These are phyloP conservation scores for Melopsittacus undulatus DNA, from an alignment of 2,797 vertebrate species.

Conservation along the genomic window DNA sequence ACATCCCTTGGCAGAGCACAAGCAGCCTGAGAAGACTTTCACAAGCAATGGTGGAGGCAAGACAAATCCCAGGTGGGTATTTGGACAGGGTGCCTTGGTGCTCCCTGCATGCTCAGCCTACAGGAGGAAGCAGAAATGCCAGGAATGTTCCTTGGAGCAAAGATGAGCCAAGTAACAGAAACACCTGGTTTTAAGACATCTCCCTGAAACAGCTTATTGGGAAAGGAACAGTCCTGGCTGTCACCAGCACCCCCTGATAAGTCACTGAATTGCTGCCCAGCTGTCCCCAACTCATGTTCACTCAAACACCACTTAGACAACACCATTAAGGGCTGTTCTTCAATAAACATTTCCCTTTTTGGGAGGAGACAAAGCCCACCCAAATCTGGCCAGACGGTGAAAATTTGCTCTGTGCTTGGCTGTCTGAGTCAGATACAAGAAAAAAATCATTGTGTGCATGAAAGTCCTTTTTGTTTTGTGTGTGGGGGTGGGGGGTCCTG, in stretches of 20 bases:
- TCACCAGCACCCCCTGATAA: not conserved
- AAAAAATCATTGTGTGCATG: not conserved
- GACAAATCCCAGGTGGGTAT: not conserved
- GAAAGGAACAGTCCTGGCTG: not conserved
- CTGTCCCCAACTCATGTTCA: not conserved
- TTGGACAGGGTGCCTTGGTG: not conserved
- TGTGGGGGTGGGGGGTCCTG: not conserved
- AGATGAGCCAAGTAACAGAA: not conserved
- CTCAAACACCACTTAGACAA: not conserved
- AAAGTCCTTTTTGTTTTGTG: constrained; percentile 42
- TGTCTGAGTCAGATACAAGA: constrained; percentile 9
- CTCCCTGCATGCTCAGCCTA: not conserved
- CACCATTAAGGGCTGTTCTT: not conserved
- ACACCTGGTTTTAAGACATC: not conserved
- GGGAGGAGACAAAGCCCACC: constrained; percentile 37
- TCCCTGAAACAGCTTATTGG: not conserved
- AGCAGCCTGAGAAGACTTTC: not conserved
- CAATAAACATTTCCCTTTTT: not conserved
- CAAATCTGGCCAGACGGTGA: not conserved
- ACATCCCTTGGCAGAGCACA: not conserved
- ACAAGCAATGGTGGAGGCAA: not conserved
- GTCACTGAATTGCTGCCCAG: not conserved
- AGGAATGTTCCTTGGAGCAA: not conserved
- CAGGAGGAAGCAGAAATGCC: not conserved
- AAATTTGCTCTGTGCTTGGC: not conserved